Evolutionary conservation across 1,140 invertebrate species (phyloP).

Genomic region (Globodera rostochiensis): DNA sequence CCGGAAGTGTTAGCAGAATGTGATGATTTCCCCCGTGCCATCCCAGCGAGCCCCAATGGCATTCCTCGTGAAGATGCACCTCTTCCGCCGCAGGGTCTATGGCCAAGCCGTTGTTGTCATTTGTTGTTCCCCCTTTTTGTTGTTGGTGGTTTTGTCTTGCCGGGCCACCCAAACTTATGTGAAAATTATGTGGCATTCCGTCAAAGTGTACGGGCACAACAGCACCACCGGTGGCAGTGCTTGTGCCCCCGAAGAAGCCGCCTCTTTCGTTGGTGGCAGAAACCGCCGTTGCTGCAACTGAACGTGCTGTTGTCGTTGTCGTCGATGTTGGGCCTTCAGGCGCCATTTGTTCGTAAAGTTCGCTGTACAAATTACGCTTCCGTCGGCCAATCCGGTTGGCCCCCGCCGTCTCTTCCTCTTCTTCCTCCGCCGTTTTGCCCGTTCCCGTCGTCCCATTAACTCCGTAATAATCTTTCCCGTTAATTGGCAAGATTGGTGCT

Average conservation of each 20-base stretch:
- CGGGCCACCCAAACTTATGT: background rate
- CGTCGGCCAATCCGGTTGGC: constrained; percentile 6
- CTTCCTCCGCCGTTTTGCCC: constrained; percentile 34
- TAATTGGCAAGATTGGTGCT: constrained; percentile 3
- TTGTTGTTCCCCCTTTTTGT: background rate
- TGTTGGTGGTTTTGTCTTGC: background rate
- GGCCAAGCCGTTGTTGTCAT: background rate
- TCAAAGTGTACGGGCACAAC: background rate
- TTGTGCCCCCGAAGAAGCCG: background rate
- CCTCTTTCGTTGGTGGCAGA: too few species aligned
- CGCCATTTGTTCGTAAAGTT: constrained; percentile 1
- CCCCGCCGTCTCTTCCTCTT: constrained; percentile 11
- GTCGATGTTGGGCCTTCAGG: background rate
- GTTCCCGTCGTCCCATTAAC: constrained; percentile 19
- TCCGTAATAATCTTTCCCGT: background rate
- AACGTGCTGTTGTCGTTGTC: background rate
- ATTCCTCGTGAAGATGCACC: background rate
- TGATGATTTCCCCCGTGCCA: constrained; percentile 63
- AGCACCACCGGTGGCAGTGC: background rate
- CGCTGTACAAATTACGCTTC: constrained; percentile 9
- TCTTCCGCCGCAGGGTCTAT: background rate
- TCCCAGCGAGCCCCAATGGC: constrained; percentile 40
- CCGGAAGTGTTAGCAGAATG: constrained; percentile 55
- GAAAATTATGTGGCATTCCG: background rate
- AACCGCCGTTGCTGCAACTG: background rate